A percentile compares a stretch with the other conserved stretches of the same genome.
These are phyloP conservation scores for Bradypodion ventrale DNA, from an alignment of 2,797 vertebrate species.

Conservation along the genomic window DNA sequence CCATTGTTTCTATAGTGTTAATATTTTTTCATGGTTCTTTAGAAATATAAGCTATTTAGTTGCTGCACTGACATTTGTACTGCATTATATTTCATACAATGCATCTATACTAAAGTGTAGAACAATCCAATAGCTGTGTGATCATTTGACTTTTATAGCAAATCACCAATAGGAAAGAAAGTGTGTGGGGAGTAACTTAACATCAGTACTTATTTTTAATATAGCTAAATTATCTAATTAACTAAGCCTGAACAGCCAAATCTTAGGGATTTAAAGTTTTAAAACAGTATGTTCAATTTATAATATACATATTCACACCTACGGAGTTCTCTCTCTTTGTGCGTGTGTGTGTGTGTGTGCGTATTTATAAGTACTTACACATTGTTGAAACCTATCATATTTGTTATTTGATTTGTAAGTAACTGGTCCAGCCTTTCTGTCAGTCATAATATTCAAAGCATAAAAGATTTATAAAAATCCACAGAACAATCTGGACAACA, in stretches of 20 bases:
- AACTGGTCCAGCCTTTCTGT: no score
- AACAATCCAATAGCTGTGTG: slow-evolving; percentile 65
- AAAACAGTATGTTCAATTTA: slow-evolving; percentile 61
- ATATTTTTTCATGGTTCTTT: slow-evolving; percentile 78
- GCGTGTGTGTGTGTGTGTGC: not conserved
- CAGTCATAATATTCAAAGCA: not conserved
- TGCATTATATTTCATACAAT: slow-evolving; percentile 79
- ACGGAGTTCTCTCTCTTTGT: not conserved
- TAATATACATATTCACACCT: slow-evolving; percentile 45
- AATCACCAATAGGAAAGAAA: slow-evolving; percentile 72
- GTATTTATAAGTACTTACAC: no score
- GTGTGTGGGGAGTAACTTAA: slow-evolving; percentile 62
- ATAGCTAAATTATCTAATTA: slow-evolving; percentile 72
- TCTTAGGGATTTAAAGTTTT: slow-evolving; percentile 69
- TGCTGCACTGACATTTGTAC: slow-evolving; percentile 74
- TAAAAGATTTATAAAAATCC: not conserved
- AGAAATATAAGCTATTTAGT: slow-evolving; percentile 80
- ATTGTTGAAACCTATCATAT: no score
- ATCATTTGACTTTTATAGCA: slow-evolving; percentile 68
- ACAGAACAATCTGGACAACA: not conserved
- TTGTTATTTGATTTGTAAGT: not conserved
- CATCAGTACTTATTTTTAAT: slow-evolving; percentile 64
- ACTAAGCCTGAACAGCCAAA: slow-evolving; percentile 60
- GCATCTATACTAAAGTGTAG: slow-evolving; percentile 63
- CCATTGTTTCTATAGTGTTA: slow-evolving; percentile 79